phyloP scores from a whole-genome alignment of 2,888 invertebrate genomes.

The Drosophila leonis region DNA sequence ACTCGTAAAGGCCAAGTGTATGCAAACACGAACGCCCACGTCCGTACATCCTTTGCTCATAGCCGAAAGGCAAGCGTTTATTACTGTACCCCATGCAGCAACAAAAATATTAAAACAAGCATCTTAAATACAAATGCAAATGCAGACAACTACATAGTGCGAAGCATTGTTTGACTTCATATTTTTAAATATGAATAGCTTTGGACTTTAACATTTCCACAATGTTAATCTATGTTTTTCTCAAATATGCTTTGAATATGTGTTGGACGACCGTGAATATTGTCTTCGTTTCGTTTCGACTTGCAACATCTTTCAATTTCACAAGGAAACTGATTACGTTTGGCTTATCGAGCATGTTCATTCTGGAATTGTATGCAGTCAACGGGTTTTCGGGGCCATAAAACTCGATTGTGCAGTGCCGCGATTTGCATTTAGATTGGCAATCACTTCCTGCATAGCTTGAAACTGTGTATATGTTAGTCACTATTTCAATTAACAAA shows the following conservation, averaged over 20 bases:
- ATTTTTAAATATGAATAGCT: neutral
- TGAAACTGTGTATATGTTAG: slow-evolving; percentile 16
- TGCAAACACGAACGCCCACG: slow-evolving; percentile 48
- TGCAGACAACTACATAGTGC: slow-evolving; percentile 1
- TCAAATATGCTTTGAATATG: neutral
- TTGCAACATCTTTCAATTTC: neutral
- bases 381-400: slow-evolving; percentile 36
- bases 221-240: neutral
- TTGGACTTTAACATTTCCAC: neutral
- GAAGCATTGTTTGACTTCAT: neutral
- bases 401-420: slow-evolving; percentile 49
- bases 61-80: slow-evolving; percentile 58
- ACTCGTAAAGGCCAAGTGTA: slow-evolving; percentile 70
- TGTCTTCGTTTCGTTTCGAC: neutral
- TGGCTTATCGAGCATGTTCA: slow-evolving; percentile 37
- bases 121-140: slow-evolving; percentile 27
- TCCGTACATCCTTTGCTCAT: slow-evolving; percentile 38
- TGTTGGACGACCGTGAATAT: too few relatives aligned
- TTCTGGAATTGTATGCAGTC: slow-evolving; percentile 24
- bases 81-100: slow-evolving; percentile 24
- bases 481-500: slow-evolving; percentile 48
- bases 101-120: slow-evolving; percentile 22
- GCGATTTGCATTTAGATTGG: slow-evolving; percentile 79
- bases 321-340: slow-evolving; percentile 14
- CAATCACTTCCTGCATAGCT: slow-evolving; percentile 18